A percentile compares a stretch with the other conserved stretches of the same genome.
These are phyloP conservation scores for Parapristionchus giblindavisi DNA, from an alignment of 2,888 invertebrate genomes.

Conservation along the genomic window DNA sequence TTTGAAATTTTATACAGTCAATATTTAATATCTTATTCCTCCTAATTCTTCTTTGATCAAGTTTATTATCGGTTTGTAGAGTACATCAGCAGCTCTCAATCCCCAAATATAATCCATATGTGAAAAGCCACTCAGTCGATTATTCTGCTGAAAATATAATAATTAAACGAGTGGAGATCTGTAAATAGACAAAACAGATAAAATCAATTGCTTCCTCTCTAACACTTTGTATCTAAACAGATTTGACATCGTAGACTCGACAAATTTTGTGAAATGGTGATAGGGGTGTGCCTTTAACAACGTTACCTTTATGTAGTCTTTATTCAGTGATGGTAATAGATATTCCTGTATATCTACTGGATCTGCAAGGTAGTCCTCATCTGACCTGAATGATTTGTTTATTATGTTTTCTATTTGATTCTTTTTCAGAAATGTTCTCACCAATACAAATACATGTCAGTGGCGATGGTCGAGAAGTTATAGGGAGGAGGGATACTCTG, in stretches of 20 bases:
- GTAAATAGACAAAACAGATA: too few relatives aligned
- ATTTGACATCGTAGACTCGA: too few relatives aligned
- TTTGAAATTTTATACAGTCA: constrained; percentile 10
- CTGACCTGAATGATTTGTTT: neutral
- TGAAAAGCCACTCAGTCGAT: constrained; percentile 38
- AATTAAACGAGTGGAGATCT: too few relatives aligned
- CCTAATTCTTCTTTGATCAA: constrained; percentile 26
- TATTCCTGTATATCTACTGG: constrained; percentile 41
- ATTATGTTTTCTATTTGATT: neutral
- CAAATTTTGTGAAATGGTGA: too few relatives aligned
- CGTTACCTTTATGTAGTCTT: constrained; percentile 31
- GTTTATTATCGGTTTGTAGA: constrained; percentile 32
- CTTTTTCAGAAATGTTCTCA: neutral
- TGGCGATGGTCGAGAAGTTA: constrained; percentile 7
- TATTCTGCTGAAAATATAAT: constrained; percentile 2
- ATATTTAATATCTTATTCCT: neutral
- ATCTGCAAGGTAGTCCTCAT: constrained; percentile 34
- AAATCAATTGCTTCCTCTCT: too few relatives aligned
- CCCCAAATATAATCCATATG: constrained; percentile 43
- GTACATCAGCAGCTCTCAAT: constrained; percentile 10
- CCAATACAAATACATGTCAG: constrained; percentile 23
- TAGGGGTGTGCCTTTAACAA: too few relatives aligned
- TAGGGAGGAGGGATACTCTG: constrained; percentile 3
- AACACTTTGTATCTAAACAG: too few relatives aligned
- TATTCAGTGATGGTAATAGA: constrained; percentile 39